Conservation (phyloP, 2,888 invertebrate genomes). For the Morinoia aosen region DNA sequence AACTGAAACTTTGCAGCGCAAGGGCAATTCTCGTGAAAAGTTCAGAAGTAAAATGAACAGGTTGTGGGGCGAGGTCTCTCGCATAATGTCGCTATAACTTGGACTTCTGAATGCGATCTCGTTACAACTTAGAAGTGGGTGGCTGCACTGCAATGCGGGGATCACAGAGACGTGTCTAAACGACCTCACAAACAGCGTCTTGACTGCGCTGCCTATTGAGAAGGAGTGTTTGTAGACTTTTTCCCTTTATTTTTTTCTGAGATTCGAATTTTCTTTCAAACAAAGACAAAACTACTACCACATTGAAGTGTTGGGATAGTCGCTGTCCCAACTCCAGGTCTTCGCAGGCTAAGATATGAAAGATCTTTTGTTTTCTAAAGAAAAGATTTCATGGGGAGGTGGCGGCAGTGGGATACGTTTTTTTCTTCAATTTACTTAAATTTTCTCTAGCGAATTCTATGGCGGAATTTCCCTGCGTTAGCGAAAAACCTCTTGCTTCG, state of each 20-base stretch:
- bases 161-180: constrained; percentile 7
- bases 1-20: background rate
- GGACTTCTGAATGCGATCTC: constrained; percentile 9
- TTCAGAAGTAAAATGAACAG: constrained; percentile 27
- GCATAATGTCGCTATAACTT: constrained; percentile 48
- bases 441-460: too few species aligned
- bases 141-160: background rate
- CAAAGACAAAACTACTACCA: background rate
- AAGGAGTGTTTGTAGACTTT: background rate
- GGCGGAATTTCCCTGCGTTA: too few species aligned
- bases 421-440: too few species aligned
- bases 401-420: too few species aligned
- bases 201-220: background rate
- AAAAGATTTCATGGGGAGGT: too few species aligned
- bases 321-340: too few species aligned
- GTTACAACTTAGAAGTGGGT: constrained; percentile 49
- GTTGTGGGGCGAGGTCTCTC: background rate
- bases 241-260: background rate
- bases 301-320: too few species aligned
- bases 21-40: background rate
- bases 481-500: too few species aligned
- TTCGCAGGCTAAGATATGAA: too few species aligned
- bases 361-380: too few species aligned
- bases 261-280: background rate
- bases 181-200: constrained; percentile 3